Conservation (phyloP, 2,888 invertebrate genomes). For the Drosophila rubida region DNA sequence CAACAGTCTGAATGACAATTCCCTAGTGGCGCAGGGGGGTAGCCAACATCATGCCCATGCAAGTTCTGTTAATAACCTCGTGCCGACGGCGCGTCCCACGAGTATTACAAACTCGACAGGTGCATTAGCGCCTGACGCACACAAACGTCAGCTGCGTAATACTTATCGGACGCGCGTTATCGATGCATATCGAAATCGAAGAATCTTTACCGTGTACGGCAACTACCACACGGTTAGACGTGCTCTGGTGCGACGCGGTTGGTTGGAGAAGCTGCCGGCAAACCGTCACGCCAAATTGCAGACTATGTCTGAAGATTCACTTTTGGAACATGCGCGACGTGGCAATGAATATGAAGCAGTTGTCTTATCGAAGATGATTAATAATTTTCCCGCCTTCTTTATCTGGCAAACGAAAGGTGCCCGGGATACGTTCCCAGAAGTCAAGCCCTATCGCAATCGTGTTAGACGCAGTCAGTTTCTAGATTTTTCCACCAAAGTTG, state of each 20-base stretch:
- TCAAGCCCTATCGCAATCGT: constrained; percentile 80
- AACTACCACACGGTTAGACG: constrained; percentile 76
- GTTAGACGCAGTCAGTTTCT: constrained; percentile 73
- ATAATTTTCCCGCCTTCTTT: constrained; percentile 88
- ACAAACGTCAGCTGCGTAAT: constrained; percentile 66
- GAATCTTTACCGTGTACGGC: constrained; percentile 83
- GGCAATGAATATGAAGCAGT: constrained; percentile 84
- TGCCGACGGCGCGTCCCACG: constrained; percentile 21
- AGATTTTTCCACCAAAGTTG: constrained; percentile 86
- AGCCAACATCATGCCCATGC: constrained; percentile 17
- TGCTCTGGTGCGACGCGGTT: constrained; percentile 88
- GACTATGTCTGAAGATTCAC: constrained; percentile 70
- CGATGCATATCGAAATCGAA: constrained; percentile 81
- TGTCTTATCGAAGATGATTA: constrained; percentile 87
- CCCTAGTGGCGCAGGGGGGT: background rate
- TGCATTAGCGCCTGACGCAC: constrained; percentile 39
- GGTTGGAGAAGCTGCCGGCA: constrained; percentile 89
- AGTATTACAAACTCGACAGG: constrained; percentile 5
- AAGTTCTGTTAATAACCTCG: constrained; percentile 21
- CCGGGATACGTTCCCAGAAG: constrained; percentile 69
- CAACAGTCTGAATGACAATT: background rate
- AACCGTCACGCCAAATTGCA: constrained; percentile 78
- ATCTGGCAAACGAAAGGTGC: constrained; percentile 88
- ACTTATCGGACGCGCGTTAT: constrained; percentile 76
- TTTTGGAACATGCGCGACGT: constrained; percentile 77